These are phyloP conservation scores for Napeogenes sylphis DNA, from an alignment of 2,888 invertebrate species.

Conservation along the genomic window DNA sequence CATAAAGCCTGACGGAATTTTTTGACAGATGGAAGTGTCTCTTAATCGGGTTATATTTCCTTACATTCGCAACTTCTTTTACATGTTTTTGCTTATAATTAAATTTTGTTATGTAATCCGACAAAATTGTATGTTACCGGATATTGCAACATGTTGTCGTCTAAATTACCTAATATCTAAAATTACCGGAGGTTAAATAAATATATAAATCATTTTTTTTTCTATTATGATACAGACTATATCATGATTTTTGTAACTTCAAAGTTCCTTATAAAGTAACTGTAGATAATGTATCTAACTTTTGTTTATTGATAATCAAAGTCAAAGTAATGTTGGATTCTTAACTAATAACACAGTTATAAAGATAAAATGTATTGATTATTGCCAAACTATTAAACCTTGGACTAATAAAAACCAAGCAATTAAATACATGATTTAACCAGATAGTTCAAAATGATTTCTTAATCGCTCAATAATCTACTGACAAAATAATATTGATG, in stretches of 20 bases:
- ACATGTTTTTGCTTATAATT: constrained; percentile 14
- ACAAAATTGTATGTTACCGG: constrained; percentile 20
- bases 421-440: background rate
- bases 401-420: too few species aligned
- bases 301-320: too few species aligned
- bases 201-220: background rate
- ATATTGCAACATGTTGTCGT: constrained; percentile 9
- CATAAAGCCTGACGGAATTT: constrained; percentile 1
- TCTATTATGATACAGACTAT: background rate
- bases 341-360: too few species aligned
- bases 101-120: constrained; percentile 12
- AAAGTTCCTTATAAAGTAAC: too few species aligned
- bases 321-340: too few species aligned
- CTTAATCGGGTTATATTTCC: constrained; percentile 15
- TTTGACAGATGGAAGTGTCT: constrained; percentile 8
- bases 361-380: too few species aligned
- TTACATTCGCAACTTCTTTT: constrained; percentile 4
- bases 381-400: too few species aligned
- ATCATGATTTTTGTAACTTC: too few species aligned
- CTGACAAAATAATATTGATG: background rate
- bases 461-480: background rate
- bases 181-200: background rate
- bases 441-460: background rate
- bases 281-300: too few species aligned
- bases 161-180: background rate